Conservation (phyloP, 2,888 invertebrate genomes). For the Loripinus fragilis region DNA sequence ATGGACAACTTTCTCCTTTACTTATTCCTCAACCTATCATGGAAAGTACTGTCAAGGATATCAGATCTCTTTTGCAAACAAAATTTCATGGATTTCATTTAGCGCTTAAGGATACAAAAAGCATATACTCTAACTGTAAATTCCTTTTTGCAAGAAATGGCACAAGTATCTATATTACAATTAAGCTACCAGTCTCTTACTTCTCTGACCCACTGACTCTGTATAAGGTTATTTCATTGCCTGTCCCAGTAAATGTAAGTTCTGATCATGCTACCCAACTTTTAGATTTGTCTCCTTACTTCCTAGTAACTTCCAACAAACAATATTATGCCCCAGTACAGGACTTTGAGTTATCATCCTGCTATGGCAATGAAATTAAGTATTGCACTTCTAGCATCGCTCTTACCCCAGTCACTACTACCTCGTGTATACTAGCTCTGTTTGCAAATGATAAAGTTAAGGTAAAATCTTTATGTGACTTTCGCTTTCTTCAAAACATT, state of each 20-base stretch:
- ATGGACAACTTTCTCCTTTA: slow-evolving; percentile 19
- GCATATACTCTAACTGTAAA: slow-evolving; percentile 6
- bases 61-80: not conserved
- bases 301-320: not conserved
- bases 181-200: slow-evolving; percentile 19
- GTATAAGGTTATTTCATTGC: slow-evolving; percentile 18
- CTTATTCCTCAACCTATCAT: slow-evolving; percentile 26
- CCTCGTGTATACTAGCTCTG: not conserved
- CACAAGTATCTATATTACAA: slow-evolving; percentile 11
- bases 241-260: slow-evolving; percentile 25
- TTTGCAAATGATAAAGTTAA: not conserved
- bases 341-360: not conserved
- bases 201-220: not conserved
- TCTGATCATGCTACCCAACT: slow-evolving; percentile 22
- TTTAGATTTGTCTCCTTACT: not conserved
- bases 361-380: not conserved
- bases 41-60: not conserved
- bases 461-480: not conserved
- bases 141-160: not conserved
- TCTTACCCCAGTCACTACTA: not conserved
- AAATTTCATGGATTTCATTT: slow-evolving; percentile 16
- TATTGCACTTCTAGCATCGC: not conserved
- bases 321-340: not conserved
- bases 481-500: not conserved
- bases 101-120: not conserved